Percentiles rank a stretch among this genome's conserved stretches.
These are phyloP conservation scores for Rhipidura dahli DNA, from an alignment of 2,113 vertebrate genomes.

Conservation along the genomic window DNA sequence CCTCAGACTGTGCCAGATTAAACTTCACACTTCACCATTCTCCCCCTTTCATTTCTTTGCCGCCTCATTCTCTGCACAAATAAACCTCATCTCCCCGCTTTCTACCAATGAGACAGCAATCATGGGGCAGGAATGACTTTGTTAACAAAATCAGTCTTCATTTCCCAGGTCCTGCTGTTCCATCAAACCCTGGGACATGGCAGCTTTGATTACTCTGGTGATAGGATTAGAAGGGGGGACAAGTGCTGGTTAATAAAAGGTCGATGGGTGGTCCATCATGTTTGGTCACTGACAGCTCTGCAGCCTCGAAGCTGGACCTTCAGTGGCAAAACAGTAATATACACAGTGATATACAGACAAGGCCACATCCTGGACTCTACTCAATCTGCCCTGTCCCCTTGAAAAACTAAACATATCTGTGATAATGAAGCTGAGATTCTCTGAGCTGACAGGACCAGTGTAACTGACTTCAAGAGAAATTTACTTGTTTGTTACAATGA, in stretches of 20 bases:
- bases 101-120: constrained; percentile 51
- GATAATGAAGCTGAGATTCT: neutral
- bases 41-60: constrained; percentile 48
- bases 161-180: constrained; percentile 71
- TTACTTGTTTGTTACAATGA: neutral
- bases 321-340: neutral
- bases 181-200: constrained; percentile 54
- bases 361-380: neutral
- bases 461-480: neutral
- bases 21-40: constrained; percentile 65
- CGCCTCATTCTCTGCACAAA: constrained; percentile 64
- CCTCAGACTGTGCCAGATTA: constrained; percentile 48
- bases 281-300: constrained; percentile 51
- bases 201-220: constrained; percentile 34
- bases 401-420: neutral
- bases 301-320: constrained; percentile 15
- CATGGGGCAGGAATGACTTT: constrained; percentile 61
- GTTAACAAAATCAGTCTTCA: constrained; percentile 71
- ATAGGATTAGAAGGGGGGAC: constrained; percentile 30
- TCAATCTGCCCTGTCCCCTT: neutral
- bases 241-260: constrained; percentile 59
- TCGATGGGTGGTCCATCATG: constrained; percentile 34
- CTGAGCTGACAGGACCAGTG: neutral
- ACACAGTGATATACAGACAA: neutral
- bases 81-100: constrained; percentile 45